Evolutionary conservation across 2,888 invertebrate genomes (phyloP).

Genomic region (Drosophila algonquin): DNA sequence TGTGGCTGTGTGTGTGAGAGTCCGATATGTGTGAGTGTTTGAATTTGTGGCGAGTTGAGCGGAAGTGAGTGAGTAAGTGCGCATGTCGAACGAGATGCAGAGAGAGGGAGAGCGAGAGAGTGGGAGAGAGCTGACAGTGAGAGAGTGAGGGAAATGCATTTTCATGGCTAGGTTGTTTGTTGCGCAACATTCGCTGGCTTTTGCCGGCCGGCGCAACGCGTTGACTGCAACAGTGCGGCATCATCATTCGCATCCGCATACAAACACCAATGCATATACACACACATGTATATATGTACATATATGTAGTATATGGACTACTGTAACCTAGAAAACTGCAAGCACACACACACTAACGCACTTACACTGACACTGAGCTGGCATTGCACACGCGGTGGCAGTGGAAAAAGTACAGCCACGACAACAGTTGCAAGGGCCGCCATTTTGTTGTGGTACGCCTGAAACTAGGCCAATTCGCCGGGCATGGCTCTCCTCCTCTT

Average conservation of each 20-base stretch:
- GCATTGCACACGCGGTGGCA: slow-evolving; percentile 2
- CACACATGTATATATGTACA: slow-evolving; percentile 1
- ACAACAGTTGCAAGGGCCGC: slow-evolving; percentile 77
- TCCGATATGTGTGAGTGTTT: not conserved
- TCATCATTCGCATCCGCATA: slow-evolving; percentile 30
- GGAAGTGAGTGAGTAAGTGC: slow-evolving; percentile 64
- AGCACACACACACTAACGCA: slow-evolving; percentile 53
- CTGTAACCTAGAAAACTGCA: slow-evolving; percentile 71
- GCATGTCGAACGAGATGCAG: slow-evolving; percentile 55
- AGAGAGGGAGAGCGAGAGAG: slow-evolving; percentile 15
- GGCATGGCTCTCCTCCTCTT: slow-evolving; percentile 13
- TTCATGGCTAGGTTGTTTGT: slow-evolving; percentile 46
- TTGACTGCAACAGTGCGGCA: slow-evolving; percentile 50
- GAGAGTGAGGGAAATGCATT: slow-evolving; percentile 61
- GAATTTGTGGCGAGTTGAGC: slow-evolving; percentile 61
- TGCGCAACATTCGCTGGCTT: slow-evolving; percentile 73
- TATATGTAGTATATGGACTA: slow-evolving; percentile 23
- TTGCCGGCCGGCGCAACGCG: slow-evolving; percentile 74
- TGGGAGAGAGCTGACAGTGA: slow-evolving; percentile 12
- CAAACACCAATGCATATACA: slow-evolving; percentile 26
- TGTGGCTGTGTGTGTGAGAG: too few relatives aligned
- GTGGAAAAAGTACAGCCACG: slow-evolving; percentile 76
- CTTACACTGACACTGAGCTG: slow-evolving; percentile 24
- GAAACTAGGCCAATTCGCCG: slow-evolving; percentile 71
- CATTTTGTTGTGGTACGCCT: slow-evolving; percentile 70